Evolutionary conservation across 2,113 vertebrate genomes (phyloP).

Genomic region (Chloropsis cyanopogon): DNA sequence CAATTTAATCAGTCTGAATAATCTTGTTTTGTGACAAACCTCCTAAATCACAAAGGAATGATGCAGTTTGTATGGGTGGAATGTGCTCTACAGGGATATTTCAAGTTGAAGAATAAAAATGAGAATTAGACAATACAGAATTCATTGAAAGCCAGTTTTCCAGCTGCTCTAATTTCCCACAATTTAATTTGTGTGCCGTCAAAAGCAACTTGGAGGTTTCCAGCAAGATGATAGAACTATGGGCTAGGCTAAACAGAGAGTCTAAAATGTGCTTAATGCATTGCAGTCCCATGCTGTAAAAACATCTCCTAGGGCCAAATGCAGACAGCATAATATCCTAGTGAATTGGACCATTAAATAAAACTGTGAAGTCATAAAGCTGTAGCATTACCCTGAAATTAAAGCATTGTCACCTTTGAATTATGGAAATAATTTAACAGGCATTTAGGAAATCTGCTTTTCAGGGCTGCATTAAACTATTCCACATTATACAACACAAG

Average conservation of each 20-base stretch:
- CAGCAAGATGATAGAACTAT: constrained; percentile 28
- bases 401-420: constrained; percentile 71
- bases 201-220: constrained; percentile 12
- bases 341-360: constrained; percentile 75
- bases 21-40: constrained; percentile 61
- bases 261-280: constrained; percentile 14
- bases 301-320: constrained; percentile 53
- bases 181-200: constrained; percentile 46
- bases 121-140: constrained; percentile 45
- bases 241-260: background rate
- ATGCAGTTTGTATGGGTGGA: constrained; percentile 58
- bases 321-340: constrained; percentile 55
- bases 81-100: constrained; percentile 30
- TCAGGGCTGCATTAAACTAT: constrained; percentile 31
- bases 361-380: constrained; percentile 69
- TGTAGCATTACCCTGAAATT: constrained; percentile 71
- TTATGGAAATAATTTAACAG: constrained; percentile 68
- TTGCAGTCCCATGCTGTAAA: constrained; percentile 26
- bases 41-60: constrained; percentile 60
- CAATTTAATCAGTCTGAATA: constrained; percentile 67
- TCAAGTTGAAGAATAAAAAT: constrained; percentile 60
- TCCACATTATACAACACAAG: background rate
- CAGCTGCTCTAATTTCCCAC: constrained; percentile 46
- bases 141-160: constrained; percentile 19
- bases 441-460: constrained; percentile 65